Evolutionary conservation across 2,113 vertebrate genomes (phyloP), one percentile per base, ranked within the genome.

Genomic region (Barbus barbus): DNA sequence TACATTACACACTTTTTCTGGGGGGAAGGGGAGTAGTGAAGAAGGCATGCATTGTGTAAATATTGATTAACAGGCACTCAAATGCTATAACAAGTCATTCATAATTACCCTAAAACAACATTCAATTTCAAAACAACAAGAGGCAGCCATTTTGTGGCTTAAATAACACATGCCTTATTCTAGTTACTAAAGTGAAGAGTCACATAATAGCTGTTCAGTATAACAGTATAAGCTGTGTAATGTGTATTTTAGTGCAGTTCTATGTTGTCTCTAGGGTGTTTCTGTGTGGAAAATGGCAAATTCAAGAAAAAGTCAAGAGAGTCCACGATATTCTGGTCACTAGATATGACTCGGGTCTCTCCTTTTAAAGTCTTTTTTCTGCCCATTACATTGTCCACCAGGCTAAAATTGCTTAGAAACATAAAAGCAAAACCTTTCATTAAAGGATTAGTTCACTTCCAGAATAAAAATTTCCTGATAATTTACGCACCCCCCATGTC

Each of bases 141-240:
- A 46, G 60, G 60, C 78, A 81, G 61, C 78, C 78, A 80, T 80
- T 67, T 33, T 65, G 60, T 58, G 51, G 28, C 16, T 58, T 36
- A 36, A 77, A 76, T 22, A n/a, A 26, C 4, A 65, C 53, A 60
- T 4, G 8, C 5, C n/a, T 60, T 53, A 60, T 9, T 60, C 16
- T 78, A n/a, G n/a, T n/a, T n/a, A n/a, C n/a, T n/a, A n/a, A n/a
- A n/a, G n/a, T n/a, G n/a, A n/a, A n/a, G n/a, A n/a, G n/a, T n/a
- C n/a, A n/a, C n/a, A n/a, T n/a, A 67, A 76, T 18, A 76, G 28
- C 20, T 36, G 2, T 51, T 76, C 18, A 31, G 26, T 20, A n/a
- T 58, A 77, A n/a, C 31, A 74, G 24, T 26, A 28, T 48, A 74
- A 75, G 8, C 26, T 51, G 20, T 13, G 8, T 53, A 75, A 20